Conservation (phyloP, 2,888 invertebrate species). For the Pteria penguin region DNA sequence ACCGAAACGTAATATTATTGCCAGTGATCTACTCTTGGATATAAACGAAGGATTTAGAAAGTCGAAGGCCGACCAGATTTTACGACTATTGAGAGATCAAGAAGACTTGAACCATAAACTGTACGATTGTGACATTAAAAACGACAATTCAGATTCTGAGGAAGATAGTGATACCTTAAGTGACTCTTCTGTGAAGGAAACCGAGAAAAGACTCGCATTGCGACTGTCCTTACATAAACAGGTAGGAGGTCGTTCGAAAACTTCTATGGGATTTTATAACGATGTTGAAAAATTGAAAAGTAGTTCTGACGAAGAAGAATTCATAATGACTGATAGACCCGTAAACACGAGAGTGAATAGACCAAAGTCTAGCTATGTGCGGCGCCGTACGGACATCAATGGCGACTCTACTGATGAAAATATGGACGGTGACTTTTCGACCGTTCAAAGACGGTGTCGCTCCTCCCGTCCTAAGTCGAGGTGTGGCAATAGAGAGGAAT, state of each 20-base stretch:
- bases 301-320: slow-evolving; percentile 44
- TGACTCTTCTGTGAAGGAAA: slow-evolving; percentile 45
- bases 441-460: slow-evolving; percentile 38
- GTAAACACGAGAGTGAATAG: slow-evolving; percentile 49
- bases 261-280: slow-evolving; percentile 65
- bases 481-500: slow-evolving; percentile 48
- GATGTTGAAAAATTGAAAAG: slow-evolving; percentile 43
- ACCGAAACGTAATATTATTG: slow-evolving; percentile 5
- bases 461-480: slow-evolving; percentile 55
- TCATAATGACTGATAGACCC: slow-evolving; percentile 38
- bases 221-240: slow-evolving; percentile 41
- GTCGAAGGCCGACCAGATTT: slow-evolving; percentile 66
- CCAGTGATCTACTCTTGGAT: slow-evolving; percentile 49
- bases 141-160: slow-evolving; percentile 37
- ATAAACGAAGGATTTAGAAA: slow-evolving; percentile 59
- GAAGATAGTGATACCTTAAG: slow-evolving; percentile 47
- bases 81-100: slow-evolving; percentile 64
- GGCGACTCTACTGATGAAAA: slow-evolving; percentile 21
- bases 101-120: slow-evolving; percentile 55
- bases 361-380: slow-evolving; percentile 64
- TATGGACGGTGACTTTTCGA: slow-evolving; percentile 32
- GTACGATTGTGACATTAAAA: slow-evolving; percentile 50
- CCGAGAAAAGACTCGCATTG: slow-evolving; percentile 33
- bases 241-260: slow-evolving; percentile 56
- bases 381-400: slow-evolving; percentile 39